Evolutionary conservation across 2,113 vertebrate genomes (phyloP), one percentile per base, ranked within the genome.

Genomic region (Hypomesus transpacificus): DNA sequence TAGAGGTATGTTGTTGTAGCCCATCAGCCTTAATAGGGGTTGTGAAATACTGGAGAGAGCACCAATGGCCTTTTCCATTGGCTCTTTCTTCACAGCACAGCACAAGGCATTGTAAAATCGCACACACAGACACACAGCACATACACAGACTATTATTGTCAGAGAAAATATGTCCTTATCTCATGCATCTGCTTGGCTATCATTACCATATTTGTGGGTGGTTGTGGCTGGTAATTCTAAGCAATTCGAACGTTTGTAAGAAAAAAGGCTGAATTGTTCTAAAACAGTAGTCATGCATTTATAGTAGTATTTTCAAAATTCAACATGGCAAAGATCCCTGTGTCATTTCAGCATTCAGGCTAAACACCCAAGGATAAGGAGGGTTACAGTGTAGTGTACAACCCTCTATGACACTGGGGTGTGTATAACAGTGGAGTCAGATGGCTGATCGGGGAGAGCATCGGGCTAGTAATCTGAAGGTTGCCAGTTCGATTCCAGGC

Each of bases 101-200:
- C n/a, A 58, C 8, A 52, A 4, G 20, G 54, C 63, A 50, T 6
- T 6, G 14, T 26, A 26, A 65, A 74, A 39, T 18, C 67, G 52
- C 50, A 61, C 14, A 26, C 53, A 69, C 66, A 76, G 46, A 28
- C 73, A 52, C 57, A 71, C 59, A 31, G 4, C 46, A 60, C 16
- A 26, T 14, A 16, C 39, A 73, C 54, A 79, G 70, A 58, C 54
- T 21, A 67, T 66, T 14, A 76, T 70, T 86, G 80, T 87, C 61
- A n/a, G 68, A 64, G 5, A 89, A 85, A 84, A 83, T 57, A 84
- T 77, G 79, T 84, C 73, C 84, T 83, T 78, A 81, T 87, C 54
- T 81, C 39, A 11, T 46, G 11, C 66, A 77, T 58, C 16, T 53
- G 74, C 75, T 79, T 70, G 67, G 71, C 76, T 76, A 59, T 66